Conservation (phyloP, 2,888 invertebrate genomes). For the Exocentrus adspersus region DNA sequence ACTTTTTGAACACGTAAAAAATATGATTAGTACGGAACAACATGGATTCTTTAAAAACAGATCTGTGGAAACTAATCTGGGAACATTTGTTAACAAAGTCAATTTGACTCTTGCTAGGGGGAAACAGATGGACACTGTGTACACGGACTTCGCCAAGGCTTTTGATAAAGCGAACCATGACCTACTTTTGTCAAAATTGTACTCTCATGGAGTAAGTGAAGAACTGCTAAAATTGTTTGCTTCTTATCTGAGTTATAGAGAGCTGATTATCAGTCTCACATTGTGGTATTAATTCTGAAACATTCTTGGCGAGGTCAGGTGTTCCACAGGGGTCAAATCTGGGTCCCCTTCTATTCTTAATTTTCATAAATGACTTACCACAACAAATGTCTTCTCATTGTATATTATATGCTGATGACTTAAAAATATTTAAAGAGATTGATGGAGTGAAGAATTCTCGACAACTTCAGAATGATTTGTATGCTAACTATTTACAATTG, state of each 20-base stretch:
- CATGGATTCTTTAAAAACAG: slow-evolving; percentile 15
- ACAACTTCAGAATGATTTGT: not conserved
- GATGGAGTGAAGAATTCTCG: not conserved
- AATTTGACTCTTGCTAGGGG: not conserved
- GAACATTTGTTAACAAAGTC: not conserved
- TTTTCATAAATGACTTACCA: slow-evolving; percentile 4
- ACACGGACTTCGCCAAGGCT: not conserved
- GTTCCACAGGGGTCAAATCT: slow-evolving; percentile 14
- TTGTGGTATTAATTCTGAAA: not conserved
- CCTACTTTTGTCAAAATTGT: not conserved
- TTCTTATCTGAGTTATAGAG: not conserved
- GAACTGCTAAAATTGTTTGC: not conserved
- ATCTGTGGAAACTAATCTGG: not conserved
- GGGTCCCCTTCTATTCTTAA: slow-evolving; percentile 7
- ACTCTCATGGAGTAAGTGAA: not conserved
- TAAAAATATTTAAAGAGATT: not conserved
- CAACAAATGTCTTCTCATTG: not conserved
- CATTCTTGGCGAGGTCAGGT: not conserved
- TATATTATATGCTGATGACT: not conserved
- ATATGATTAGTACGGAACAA: not conserved
- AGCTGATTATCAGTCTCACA: not conserved
- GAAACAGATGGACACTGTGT: not conserved
- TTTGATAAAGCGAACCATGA: not conserved
- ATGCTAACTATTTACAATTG: not conserved
- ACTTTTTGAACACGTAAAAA: slow-evolving; percentile 1